A percentile compares a stretch with the other conserved stretches of the same genome.
phyloP scores from a whole-genome alignment of 2,888 invertebrate genomes.

The Drosophila demipolita region DNA sequence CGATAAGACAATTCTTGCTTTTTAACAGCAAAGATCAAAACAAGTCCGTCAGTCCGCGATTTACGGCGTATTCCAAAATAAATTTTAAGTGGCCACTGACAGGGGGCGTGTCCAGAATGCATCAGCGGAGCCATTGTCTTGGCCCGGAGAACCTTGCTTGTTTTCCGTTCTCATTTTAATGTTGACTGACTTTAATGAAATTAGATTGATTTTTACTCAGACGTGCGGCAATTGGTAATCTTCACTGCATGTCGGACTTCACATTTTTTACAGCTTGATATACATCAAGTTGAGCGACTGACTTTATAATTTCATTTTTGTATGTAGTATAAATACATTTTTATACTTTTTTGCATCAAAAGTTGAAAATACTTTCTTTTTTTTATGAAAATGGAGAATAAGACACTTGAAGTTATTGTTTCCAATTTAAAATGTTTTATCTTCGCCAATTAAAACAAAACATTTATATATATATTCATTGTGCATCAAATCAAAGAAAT shows the following conservation, averaged over 20 bases:
- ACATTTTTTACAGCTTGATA: conserved; percentile 73
- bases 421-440: no score
- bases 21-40: conserved; percentile 30
- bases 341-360: conserved; percentile 22
- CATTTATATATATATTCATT: no score
- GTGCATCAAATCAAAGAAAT: no score
- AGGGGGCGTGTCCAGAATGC: conserved; percentile 3
- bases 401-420: no score
- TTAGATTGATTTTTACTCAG: conserved; percentile 76
- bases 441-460: no score
- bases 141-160: background rate
- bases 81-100: conserved; percentile 29
- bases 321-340: conserved; percentile 75
- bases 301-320: conserved; percentile 78
- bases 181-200: conserved; percentile 76
- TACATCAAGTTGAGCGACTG: conserved; percentile 77
- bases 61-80: conserved; percentile 54
- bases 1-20: conserved; percentile 1
- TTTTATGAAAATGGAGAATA: no score
- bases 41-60: background rate
- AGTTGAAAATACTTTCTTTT: no score
- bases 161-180: conserved; percentile 45
- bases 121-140: conserved; percentile 34
- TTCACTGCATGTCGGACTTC: conserved; percentile 39
- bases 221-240: conserved; percentile 50